Evolutionary conservation across 37 sponge, comb jelly and placozoan genomes (phyloP), one percentile per base, ranked within the genome.

Genomic region (Tethya wilhelma): DNA sequence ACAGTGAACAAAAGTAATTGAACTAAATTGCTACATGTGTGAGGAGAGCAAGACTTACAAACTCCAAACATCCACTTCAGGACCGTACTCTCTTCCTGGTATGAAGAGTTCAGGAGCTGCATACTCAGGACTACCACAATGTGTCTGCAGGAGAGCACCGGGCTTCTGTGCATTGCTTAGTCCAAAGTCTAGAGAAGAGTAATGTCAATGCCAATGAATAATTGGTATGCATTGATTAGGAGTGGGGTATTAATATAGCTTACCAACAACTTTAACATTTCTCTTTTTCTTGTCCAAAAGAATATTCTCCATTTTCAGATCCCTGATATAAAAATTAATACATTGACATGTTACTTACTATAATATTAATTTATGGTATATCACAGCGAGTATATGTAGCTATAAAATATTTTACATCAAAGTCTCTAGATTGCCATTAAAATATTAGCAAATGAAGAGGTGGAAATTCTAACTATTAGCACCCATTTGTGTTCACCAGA

Each of bases 51-150:
- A 14, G 38, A 89, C 97, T 93, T 67, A 96, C 93, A 98, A 69
- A 44, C 95, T 95, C 98, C 98, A 98, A 11, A 98, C 96, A 60
- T 98, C 98, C 41, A 98, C 98, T 69, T 98, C 96, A 30, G 95
- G 91, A 1, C 98, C 95, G 68, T 98, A 98, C 66, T 95, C 87
- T 44, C 91, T 84, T 3, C 98, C 98, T 4, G 98, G 96, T 38
- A 98, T 90, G 67, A 98, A 98, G 62, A 98, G 87, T 82, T 98
- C 98, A 8, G 98, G 98, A 33, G 98, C 98, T 38, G 98, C 98
- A 72, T 98, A 98, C 85, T 98, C 98, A 2, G 98, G 98, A 55
- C 94, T 94, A 0, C 98, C 98, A 73, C 98, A 98, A 62, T 98
- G 98, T 1, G 98, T 98, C 46, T 90, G 90, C 64, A 98, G 81